Evolutionary conservation across 1,140 invertebrate genomes (phyloP), one percentile per base, ranked within the genome.

Genomic region (Drosophila subpulchrella): DNA sequence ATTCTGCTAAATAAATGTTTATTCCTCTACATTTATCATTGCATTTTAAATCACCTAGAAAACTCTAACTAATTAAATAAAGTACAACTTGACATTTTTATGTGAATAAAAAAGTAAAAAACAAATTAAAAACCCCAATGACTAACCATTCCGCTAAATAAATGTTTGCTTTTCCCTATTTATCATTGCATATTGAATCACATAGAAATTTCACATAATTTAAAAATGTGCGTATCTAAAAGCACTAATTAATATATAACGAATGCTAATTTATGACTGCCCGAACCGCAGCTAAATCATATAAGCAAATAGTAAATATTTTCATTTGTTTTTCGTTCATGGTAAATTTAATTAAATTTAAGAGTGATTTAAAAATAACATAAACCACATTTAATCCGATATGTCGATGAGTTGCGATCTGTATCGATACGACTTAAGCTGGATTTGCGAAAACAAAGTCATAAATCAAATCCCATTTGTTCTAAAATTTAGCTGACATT

Each of bases 381-480:
- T 17, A 24, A n/a, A 11, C 20, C n/a, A 50, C 6, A 4, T 15
- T 12, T 53, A 36, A 68, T 61, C 44, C 6, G 13, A 2, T 17
- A 30, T 39, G 4, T 27, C 47, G 3, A 36, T 17, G 3, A 5
- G 13, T n/a, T 24, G 4, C 15, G 42, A 63, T 51, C 30, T 13
- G 17, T 36, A n/a, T 24, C 13, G 11, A 47, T 38, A 6, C 32
- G 15, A 48, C 12, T 59, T 61, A 56, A 71, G 65, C 56, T 41
- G 59, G 42, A 62, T 71, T 70, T 62, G 36, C 46, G n/a, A 63
- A 75, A 71, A 59, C 58, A 85, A 80, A 73, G 46, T 53, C 72
- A 76, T 76, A 84, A 84, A 76, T 78, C 83, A 75, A 85, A 57
- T 60, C 50, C 15, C 54, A 81, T 53, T 81, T 65, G 74, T 54